A percentile compares a stretch with the other conserved stretches of the same genome.
phyloP scores from a whole-genome alignment of 2,113 vertebrate species.

The Riparia riparia region DNA sequence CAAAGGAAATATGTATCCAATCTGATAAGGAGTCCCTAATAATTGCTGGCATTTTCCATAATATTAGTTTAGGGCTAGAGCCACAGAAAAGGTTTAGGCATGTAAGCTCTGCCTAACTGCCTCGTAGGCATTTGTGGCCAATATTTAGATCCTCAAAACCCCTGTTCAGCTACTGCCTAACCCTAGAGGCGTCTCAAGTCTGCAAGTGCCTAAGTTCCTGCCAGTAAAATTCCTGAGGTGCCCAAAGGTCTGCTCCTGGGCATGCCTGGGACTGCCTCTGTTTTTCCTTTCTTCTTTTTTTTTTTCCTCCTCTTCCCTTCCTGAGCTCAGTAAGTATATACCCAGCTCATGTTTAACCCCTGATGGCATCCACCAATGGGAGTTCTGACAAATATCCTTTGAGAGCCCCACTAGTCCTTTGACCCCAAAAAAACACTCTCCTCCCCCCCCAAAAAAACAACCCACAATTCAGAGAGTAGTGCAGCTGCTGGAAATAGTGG shows the following conservation, averaged over 20 bases:
- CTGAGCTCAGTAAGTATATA: not conserved
- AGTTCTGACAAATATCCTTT: not conserved
- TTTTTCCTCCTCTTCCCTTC: not conserved
- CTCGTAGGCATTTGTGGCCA: slow-evolving; percentile 43
- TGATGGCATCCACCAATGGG: not conserved
- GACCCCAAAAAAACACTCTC: not conserved
- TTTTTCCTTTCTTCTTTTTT: not conserved
- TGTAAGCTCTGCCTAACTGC: slow-evolving; percentile 64
- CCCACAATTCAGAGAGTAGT: not conserved
- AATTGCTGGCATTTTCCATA: slow-evolving; percentile 73
- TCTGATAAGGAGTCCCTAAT: slow-evolving; percentile 68
- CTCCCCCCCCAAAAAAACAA: not conserved
- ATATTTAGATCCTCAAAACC: slow-evolving; percentile 65
- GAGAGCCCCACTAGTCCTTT: not conserved
- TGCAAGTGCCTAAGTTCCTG: slow-evolving; percentile 35
- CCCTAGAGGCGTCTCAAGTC: slow-evolving; percentile 70
- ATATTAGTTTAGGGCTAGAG: slow-evolving; percentile 70
- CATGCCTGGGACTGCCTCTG: slow-evolving; percentile 52
- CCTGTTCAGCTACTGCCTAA: slow-evolving; percentile 64
- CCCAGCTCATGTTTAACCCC: not conserved
- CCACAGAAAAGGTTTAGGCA: slow-evolving; percentile 68
- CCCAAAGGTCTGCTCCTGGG: slow-evolving; percentile 61
- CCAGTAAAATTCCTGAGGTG: slow-evolving; percentile 64
- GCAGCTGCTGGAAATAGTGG: not conserved
- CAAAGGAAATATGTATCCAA: slow-evolving; percentile 42